Base-by-base conservation (phyloP, 2,113 vertebrate species). In the Bagarius yarrelli region DNA sequence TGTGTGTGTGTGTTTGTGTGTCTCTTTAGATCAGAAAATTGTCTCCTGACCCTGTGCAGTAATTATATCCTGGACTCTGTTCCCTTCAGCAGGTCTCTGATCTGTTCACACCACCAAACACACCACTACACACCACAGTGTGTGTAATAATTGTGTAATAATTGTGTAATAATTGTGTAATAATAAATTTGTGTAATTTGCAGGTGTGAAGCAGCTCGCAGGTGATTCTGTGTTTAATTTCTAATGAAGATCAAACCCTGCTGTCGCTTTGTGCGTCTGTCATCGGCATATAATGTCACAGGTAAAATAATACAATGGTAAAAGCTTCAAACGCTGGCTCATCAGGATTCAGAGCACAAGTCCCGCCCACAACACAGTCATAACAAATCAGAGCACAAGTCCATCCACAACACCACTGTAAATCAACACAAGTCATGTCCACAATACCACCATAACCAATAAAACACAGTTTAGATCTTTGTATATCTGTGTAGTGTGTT, bases 191-290 rank as follows among this genome's bases (percentile, higher is more conserved):
- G 73, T 40, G 23, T 40, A 11, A 19, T 30, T 36, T 8, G 78
- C 89, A 99, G 97, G 87, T 99, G 95, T 91, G 94, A 96, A 88
- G 96, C 96, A 27, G 94, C 94, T 85, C 95, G 84, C 94, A 97
- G 90, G 95, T 96, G 85, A 97, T 98, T 94, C 94, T 95, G 89
- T 96, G 95, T 95, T 91, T 98, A 74, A 95, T 95, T 81, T 95
- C 94, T 90, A 94, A 95, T 23, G 94, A 96, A 84, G 96, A 98
- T 86, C 94, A 94, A 80, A 95, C 95, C 78, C 95, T 98, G 89
- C 96, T 96, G 89, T 94, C 95, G 85, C 96, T 97, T 94, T 95
- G 95, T 4, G 96, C 98, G 81, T 95, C 96, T 19, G 94, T 99
- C 81, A 95, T 98, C 89, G 96, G 96, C 80, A 93, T 97, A 87